phyloP scores from a whole-genome alignment of 2,113 vertebrate species.

The Agelaius tricolor region DNA sequence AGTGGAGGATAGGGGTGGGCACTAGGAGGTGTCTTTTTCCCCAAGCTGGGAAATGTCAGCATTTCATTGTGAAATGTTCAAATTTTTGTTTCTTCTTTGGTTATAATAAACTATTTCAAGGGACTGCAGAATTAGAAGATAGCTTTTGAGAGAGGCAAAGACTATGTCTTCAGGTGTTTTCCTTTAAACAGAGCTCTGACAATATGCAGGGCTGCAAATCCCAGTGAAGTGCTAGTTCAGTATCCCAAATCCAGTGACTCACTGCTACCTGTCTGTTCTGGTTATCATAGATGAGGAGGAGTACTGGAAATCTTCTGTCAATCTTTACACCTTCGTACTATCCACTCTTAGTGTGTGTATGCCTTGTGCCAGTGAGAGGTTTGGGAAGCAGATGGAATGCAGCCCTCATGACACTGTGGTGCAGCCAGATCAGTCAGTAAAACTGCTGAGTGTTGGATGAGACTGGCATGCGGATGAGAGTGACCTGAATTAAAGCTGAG shows the following conservation, averaged over 20 bases:
- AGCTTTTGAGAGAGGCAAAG: neutral
- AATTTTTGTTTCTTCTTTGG: neutral
- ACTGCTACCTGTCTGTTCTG: neutral
- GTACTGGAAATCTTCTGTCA: neutral
- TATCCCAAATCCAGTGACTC: neutral
- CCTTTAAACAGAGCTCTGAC: neutral
- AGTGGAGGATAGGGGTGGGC: rapidly evolving
- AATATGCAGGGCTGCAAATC: neutral
- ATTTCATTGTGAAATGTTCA: neutral
- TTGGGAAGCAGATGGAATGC: neutral
- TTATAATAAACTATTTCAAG: neutral
- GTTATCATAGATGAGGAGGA: neutral
- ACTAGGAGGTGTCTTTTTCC: neutral
- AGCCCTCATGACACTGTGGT: neutral
- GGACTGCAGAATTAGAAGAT: neutral
- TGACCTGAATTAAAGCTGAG: neutral
- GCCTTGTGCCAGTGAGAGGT: neutral
- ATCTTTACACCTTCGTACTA: rapidly evolving
- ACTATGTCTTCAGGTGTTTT: neutral
- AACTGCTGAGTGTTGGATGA: neutral
- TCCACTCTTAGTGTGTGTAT: neutral
- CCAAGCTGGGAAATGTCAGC: neutral
- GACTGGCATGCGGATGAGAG: neutral
- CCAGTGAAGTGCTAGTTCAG: neutral
- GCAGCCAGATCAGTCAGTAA: neutral